Base-by-base conservation (phyloP, 1,140 invertebrate genomes). In the Neocloeon triangulifer region DNA sequence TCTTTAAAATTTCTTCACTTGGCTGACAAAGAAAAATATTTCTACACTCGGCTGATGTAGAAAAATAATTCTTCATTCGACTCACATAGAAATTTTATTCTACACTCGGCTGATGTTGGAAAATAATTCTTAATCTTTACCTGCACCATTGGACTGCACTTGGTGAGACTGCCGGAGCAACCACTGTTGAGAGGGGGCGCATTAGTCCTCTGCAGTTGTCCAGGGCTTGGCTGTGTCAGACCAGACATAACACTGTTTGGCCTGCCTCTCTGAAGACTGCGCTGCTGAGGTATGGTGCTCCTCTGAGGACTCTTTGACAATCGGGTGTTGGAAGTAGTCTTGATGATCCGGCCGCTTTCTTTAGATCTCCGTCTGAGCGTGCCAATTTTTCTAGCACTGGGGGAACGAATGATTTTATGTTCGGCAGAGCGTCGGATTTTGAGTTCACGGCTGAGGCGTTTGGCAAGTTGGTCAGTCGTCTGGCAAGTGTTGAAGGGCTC, bases 301-400 rank as follows among this genome's bases (percentile, higher is more conserved):
- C 15, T 14, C 19, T 14, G 10, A 16, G 3, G 27, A 3, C 3
- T 3, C 7, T 16, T 10, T 13, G 10, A 13, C 19, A 14, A 9
- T 5, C 9, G 13, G 7, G 13, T 29, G 14, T n/a, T 14, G 10
- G 13, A n/a, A 29, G 14, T 10, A 3, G 13, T 8, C 27, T 29
- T 29, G 9, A 16, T 14, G 5, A 16, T 14, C 10, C 19, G 15
- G 10, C 10, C 15, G 20, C 30, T 54, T 35, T 72, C 68, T 42
- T 59, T 58, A 0, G 73, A 77, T 29, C 73, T 50, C 22, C 73
- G 56, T 44, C 73, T 52, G 27, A 79, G 62, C 15, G 55, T 68
- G 15, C 74, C 74, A 36, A 80, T 80, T 59, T 75, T 78, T 20
- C 75, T 57, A 15, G 73, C 74, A 47, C 74, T 78, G 1, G 75